Base-by-base conservation (phyloP, 2,113 vertebrate species). In the Trogon surrucura region DNA sequence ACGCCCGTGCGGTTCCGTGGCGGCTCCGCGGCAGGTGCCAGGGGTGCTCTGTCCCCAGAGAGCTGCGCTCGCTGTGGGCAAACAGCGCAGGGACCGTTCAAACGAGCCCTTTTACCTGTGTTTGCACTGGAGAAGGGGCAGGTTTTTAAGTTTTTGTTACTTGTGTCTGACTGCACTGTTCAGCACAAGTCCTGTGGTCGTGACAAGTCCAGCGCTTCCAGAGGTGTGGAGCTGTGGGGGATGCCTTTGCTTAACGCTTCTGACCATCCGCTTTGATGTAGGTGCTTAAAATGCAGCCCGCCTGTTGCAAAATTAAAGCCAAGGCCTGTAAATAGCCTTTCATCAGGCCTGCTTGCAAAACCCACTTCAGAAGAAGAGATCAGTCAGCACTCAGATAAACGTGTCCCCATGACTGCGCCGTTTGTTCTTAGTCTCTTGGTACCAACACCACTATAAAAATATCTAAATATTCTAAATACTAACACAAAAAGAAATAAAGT, bases 41-140 rank as follows among this genome's bases (percentile, higher is more conserved):
- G 1, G 0, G 1, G 0, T 2, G 27, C 30, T 5, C 21, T 27
- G 45, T 17, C 17, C 29, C 29, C 26, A 0, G 0, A 4, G 60
- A 29, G 21, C 1, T 17, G 58, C 2, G 1, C 58, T 65, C 0
- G 0, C 4, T 7, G 36, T 3, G 58, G 11, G 75, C 38, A 13
- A 54, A 48, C 2, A 2, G n/a, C 2, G 6, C 38, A 5, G 44
- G 7, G 16, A 16, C 22, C 1, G 62, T 30, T 45, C 10, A 17
- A 5, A 21, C 5, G 0, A 71, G 21, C 17, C 50, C 30, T 27
- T 34, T 4, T 4, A 56, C 50, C 26, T 6, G 16, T 4, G 0
- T 23, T 60, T 30, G 57, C 34, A 3, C 30, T 19, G 62, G 36
- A 32, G 18, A 51, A 41, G 10, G 34, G 27, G 5, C 1, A 1